phyloP scores from a whole-genome alignment of 2,888 invertebrate genomes.

The Luffia ferchaultella region DNA sequence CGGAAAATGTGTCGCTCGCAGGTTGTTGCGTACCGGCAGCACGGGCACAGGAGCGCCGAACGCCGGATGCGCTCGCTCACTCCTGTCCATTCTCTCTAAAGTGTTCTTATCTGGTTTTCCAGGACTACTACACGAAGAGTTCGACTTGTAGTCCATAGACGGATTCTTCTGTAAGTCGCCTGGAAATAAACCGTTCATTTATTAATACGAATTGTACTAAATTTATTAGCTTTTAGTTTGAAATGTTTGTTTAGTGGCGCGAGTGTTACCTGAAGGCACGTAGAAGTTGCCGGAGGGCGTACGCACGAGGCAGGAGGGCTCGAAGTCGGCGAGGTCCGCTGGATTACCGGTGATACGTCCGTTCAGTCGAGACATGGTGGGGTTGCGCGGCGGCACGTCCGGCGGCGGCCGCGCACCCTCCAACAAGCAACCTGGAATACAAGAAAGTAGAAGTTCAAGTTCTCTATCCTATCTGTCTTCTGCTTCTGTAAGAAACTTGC shows the following conservation, averaged over 20 bases:
- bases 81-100: conserved; percentile 58
- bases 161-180: conserved; percentile 88
- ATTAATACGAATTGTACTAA: background rate
- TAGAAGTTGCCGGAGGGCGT: conserved; percentile 94
- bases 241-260: background rate
- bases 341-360: conserved; percentile 87
- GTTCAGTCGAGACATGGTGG: conserved; percentile 91
- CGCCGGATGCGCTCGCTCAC: conserved; percentile 70
- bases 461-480: no score
- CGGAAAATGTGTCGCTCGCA: conserved; percentile 78
- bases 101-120: conserved; percentile 66
- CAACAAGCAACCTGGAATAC: conserved; percentile 79
- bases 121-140: conserved; percentile 88
- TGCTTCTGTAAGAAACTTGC: no score
- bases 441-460: conserved; percentile 14
- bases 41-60: conserved; percentile 77
- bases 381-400: conserved; percentile 87
- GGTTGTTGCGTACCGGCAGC: conserved; percentile 77
- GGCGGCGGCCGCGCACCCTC: conserved; percentile 86
- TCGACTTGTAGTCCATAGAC: conserved; percentile 88
- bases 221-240: no score
- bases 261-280: conserved; percentile 78
- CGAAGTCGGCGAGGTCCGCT: conserved; percentile 80
- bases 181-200: conserved; percentile 36
- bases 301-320: conserved; percentile 89